Evolutionary conservation across 2,888 invertebrate genomes (phyloP), one percentile per base, ranked within the genome.

Genomic region (Argyra leucocephala): DNA sequence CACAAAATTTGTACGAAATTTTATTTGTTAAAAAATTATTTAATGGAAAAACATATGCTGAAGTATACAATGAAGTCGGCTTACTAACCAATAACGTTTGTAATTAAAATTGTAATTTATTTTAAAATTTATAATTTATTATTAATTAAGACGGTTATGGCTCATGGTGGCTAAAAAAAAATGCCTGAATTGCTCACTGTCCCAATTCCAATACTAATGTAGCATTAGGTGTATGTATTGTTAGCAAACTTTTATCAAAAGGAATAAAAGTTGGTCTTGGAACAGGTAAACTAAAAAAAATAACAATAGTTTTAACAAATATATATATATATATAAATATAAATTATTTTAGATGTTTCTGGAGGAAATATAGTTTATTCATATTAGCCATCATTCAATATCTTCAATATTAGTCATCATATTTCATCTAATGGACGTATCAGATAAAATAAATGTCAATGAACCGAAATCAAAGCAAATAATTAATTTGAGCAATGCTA

Each of bases 161-260:
- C 93, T 0, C 96, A 96, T 75, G 91, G 88, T 1, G 84, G 95
- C 18, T 83, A 92, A 70, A 81, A 24, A 82, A 83, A 64, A 85
- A 86, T 0, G 84, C 87, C 2, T 84, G 90, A 0, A 78, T 96
- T 9, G 86, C 91, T 0, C 95, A 95, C 76, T 96, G 95, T 74
- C 93, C 95, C 0, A 86, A 88, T 48, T 94, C 94, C 1, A 95
- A 95, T 78, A 88, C 87, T 0, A 85, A 87, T 70, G 81, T 96
- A 57, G 83, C 83, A 72, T 94, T 93, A 18, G 95, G 95, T 0
- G 73, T 91, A 1, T 92, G 93, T 74, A 89, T 93, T 72, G 86
- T 92, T 0, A 81, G 84, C 67, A 84, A 84, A 64, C 79, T 93
- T 15, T 76, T 87, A 57, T 76, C 83, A 15, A 80, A 81, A 61